Percentiles rank a stretch among this genome's conserved stretches.
Conservation (phyloP, 2,797 vertebrate genomes). For the Danio jaintianensis region DNA sequence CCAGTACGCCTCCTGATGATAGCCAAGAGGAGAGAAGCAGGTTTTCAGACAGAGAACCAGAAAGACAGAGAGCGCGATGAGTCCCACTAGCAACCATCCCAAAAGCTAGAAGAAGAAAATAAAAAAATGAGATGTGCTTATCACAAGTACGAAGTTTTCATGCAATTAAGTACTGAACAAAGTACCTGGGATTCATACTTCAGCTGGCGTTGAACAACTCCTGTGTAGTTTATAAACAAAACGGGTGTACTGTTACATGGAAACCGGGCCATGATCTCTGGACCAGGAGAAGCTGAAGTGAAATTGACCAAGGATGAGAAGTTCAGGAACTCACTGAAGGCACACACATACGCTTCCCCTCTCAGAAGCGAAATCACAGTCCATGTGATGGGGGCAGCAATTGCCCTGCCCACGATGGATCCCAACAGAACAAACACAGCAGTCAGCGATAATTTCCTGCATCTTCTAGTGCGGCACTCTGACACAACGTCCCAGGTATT, state of each 20-base stretch:
- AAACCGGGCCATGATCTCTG: conserved; percentile 81
- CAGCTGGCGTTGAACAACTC: conserved; percentile 82
- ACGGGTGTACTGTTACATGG: conserved; percentile 82
- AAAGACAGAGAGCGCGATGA: conserved; percentile 80
- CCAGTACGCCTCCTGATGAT: conserved; percentile 93
- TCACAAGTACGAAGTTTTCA: not conserved
- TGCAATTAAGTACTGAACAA: not conserved
- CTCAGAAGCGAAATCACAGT: conserved; percentile 86
- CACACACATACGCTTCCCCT: conserved; percentile 89
- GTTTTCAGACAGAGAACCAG: conserved; percentile 87
- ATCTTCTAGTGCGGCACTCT: conserved; percentile 85
- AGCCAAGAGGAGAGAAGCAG: conserved; percentile 88
- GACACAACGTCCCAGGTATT: conserved; percentile 92
- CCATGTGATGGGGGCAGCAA: conserved; percentile 88
- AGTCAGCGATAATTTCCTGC: conserved; percentile 81
- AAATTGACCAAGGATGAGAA: conserved; percentile 72
- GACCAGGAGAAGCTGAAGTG: conserved; percentile 66
- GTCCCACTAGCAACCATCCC: conserved; percentile 88
- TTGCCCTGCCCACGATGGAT: conserved; percentile 82
- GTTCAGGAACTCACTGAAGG: conserved; percentile 83
- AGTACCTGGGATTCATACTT: conserved; percentile 94
- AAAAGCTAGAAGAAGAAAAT: conserved; percentile 77
- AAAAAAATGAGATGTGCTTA: not conserved
- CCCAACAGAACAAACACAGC: conserved; percentile 85
- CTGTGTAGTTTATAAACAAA: conserved; percentile 76